Percentiles rank a stretch among this genome's conserved stretches.
Conservation (phyloP, 2,888 invertebrate species). For the Leptarthrus brevirostris region DNA sequence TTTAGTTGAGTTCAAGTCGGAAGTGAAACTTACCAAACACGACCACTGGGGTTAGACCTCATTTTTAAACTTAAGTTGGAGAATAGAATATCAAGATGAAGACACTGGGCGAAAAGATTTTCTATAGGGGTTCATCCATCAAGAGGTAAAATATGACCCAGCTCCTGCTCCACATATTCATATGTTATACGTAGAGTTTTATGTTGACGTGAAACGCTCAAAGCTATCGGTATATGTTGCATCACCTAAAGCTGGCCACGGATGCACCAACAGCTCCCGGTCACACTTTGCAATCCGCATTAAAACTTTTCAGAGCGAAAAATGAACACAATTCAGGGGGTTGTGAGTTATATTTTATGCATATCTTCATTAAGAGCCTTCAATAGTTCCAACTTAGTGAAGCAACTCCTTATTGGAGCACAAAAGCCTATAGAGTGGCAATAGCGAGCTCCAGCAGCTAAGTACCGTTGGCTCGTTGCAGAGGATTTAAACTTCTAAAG, state of each 20-base stretch:
- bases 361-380: conserved; percentile 53
- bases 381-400: conserved; percentile 48
- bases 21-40: not conserved
- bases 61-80: no score
- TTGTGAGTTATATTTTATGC: conserved; percentile 51
- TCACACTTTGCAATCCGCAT: not conserved
- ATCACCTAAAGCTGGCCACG: not conserved
- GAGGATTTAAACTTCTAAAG: not conserved
- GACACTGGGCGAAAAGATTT: not conserved
- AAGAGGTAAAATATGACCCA: conserved; percentile 33
- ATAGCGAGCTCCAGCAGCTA: not conserved
- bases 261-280: not conserved
- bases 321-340: conserved; percentile 9
- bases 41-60: no score
- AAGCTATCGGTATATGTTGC: not conserved
- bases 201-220: not conserved
- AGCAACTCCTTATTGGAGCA: conserved; percentile 51
- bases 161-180: not conserved
- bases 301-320: conserved; percentile 45
- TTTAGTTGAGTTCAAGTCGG: not conserved
- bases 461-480: not conserved
- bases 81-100: conserved; percentile 20
- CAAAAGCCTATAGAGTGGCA: conserved; percentile 38
- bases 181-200: not conserved
- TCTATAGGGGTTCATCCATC: conserved; percentile 20